Conservation (phyloP, 2,797 vertebrate genomes). For the Pelodytes ibericus region DNA sequence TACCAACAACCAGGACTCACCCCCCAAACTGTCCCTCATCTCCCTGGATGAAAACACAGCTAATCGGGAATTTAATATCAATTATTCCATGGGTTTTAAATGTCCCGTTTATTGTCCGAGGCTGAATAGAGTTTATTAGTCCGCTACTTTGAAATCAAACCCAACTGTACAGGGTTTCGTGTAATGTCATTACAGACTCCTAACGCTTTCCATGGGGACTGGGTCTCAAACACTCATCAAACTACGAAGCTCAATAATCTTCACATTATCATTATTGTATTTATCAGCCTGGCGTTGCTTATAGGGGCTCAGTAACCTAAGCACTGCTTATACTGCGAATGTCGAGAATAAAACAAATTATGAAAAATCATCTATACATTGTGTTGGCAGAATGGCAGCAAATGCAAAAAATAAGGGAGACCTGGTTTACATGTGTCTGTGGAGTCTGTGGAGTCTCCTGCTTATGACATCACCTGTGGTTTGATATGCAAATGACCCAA, state of each 20-base stretch:
- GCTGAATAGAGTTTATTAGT: constrained; percentile 39
- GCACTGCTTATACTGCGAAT: too few species aligned
- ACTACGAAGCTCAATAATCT: constrained; percentile 21
- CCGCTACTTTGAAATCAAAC: constrained; percentile 55
- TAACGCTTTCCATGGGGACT: constrained; percentile 59
- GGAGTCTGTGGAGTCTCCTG: too few species aligned
- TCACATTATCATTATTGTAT: neutral
- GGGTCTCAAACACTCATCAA: constrained; percentile 55
- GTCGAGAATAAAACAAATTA: too few species aligned
- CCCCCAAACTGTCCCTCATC: too few species aligned
- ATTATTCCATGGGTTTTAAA: neutral
- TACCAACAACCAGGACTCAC: too few species aligned
- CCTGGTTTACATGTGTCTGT: too few species aligned
- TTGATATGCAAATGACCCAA: too few species aligned
- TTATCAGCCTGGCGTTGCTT: neutral
- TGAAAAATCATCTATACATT: too few species aligned
- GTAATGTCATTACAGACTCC: constrained; percentile 57
- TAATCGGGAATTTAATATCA: neutral
- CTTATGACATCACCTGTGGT: too few species aligned
- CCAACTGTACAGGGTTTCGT: constrained; percentile 50
- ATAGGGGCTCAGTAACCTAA: too few species aligned
- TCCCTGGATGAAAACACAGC: neutral
- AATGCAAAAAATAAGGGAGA: too few species aligned
- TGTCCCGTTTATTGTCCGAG: neutral
- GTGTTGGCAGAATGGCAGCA: too few species aligned